A percentile compares a stretch with the other conserved stretches of the same genome.
These are phyloP conservation scores for Drosophila saltans DNA, from an alignment of 1,140 invertebrate species.

Conservation along the genomic window DNA sequence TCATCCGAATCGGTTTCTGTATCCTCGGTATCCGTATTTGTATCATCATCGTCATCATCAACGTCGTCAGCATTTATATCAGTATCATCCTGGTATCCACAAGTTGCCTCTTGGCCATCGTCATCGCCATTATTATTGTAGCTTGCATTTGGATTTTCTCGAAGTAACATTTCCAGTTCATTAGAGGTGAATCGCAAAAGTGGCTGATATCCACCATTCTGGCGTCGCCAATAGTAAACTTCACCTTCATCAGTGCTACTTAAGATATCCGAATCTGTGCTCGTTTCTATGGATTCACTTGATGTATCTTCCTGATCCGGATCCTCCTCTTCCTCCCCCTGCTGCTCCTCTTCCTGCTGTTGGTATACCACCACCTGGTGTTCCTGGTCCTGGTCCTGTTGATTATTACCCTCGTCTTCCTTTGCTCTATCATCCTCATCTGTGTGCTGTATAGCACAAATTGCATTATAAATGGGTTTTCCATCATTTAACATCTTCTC, in stretches of 20 bases:
- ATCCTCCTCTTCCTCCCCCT: background rate
- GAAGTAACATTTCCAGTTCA: conserved; percentile 25
- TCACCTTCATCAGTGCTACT: background rate
- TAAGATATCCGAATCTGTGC: background rate
- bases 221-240: conserved; percentile 18
- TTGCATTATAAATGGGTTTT: background rate
- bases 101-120: no score
- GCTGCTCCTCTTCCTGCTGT: no score
- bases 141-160: background rate
- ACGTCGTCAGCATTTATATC: background rate
- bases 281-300: background rate
- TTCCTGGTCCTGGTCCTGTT: no score
- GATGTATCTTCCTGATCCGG: background rate
- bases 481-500: background rate
- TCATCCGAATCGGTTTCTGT: background rate
- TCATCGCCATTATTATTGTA: background rate
- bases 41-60: background rate
- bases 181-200: conserved; percentile 13
- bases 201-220: background rate
- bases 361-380: background rate
- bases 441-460: no score
- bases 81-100: background rate
- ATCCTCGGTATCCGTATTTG: background rate
- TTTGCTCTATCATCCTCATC: no score
- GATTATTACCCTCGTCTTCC: no score